Evolutionary conservation across 2,888 invertebrate species (phyloP).

Genomic region (Coelinius sp.): DNA sequence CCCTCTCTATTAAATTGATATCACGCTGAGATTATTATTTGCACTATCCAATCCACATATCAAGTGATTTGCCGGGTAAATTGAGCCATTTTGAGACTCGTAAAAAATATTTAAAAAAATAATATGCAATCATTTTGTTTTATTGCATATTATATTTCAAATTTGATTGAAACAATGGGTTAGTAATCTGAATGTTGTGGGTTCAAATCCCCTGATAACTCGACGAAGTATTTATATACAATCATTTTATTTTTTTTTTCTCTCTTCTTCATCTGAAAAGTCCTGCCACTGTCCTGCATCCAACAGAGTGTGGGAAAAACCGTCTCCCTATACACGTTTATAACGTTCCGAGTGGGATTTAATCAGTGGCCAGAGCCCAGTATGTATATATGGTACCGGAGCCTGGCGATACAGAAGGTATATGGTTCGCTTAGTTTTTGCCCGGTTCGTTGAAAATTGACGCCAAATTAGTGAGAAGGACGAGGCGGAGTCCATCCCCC

Average conservation of each 20-base stretch:
- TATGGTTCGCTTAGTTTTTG: slow-evolving; percentile 71
- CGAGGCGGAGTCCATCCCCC: slow-evolving; percentile 59
- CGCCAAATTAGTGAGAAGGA: slow-evolving; percentile 71
- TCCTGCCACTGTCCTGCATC: slow-evolving; percentile 33
- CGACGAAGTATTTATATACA: too few relatives aligned
- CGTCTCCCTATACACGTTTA: slow-evolving; percentile 49
- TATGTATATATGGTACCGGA: slow-evolving; percentile 42
- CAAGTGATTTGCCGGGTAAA: slow-evolving; percentile 23
- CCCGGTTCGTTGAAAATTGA: slow-evolving; percentile 69
- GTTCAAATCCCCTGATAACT: too few relatives aligned
- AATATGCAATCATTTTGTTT: too few relatives aligned
- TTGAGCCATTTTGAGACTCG: slow-evolving; percentile 29
- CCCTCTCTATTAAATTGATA: slow-evolving; percentile 10
- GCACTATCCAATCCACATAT: slow-evolving; percentile 47
- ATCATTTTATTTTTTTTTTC: background rate
- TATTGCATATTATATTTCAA: too few relatives aligned
- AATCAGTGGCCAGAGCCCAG: slow-evolving; percentile 64
- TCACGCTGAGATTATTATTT: slow-evolving; percentile 60
- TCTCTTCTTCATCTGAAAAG: slow-evolving; percentile 44
- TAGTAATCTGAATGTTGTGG: too few relatives aligned
- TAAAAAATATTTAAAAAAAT: too few relatives aligned
- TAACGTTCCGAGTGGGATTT: slow-evolving; percentile 66
- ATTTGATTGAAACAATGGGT: too few relatives aligned
- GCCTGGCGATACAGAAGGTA: slow-evolving; percentile 53
- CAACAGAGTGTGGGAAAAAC: slow-evolving; percentile 50